phyloP scores from a whole-genome alignment of 2,797 vertebrate species.

The Dermochelys coriacea region DNA sequence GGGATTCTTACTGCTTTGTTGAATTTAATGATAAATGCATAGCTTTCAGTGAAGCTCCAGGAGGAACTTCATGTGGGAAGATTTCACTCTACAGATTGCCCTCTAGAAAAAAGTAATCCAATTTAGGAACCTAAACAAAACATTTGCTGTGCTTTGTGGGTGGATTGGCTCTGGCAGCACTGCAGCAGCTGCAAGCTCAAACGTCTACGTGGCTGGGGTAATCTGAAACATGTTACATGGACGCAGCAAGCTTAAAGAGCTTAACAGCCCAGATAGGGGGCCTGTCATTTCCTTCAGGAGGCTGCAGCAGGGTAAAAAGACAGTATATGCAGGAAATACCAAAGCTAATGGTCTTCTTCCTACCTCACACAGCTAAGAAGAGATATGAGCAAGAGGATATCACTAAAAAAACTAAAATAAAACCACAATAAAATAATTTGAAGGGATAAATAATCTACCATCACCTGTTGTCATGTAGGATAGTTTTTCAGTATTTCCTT shows the following conservation, averaged over 20 bases:
- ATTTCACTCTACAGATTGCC: slow-evolving; percentile 41
- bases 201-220: slow-evolving; percentile 8
- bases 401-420: slow-evolving; percentile 22
- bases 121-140: slow-evolving; percentile 58
- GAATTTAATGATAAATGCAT: slow-evolving; percentile 26
- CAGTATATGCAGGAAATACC: background rate
- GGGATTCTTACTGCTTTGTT: background rate
- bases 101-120: slow-evolving; percentile 48
- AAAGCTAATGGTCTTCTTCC: background rate
- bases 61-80: background rate
- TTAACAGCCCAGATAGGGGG: slow-evolving; percentile 51
- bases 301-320: slow-evolving; percentile 36
- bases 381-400: background rate
- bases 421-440: background rate
- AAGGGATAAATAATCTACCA: background rate
- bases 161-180: slow-evolving; percentile 52
- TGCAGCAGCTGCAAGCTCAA: slow-evolving; percentile 59
- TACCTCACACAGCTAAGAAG: background rate
- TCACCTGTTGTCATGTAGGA: fast-evolving
- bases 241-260: slow-evolving; percentile 53
- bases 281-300: slow-evolving; percentile 52
- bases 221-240: slow-evolving; percentile 54
- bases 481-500: background rate
- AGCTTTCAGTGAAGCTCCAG: background rate
- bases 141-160: slow-evolving; percentile 8